Evolutionary conservation across 2,888 invertebrate genomes (phyloP).

Genomic region (Eupithecia abbreviata): DNA sequence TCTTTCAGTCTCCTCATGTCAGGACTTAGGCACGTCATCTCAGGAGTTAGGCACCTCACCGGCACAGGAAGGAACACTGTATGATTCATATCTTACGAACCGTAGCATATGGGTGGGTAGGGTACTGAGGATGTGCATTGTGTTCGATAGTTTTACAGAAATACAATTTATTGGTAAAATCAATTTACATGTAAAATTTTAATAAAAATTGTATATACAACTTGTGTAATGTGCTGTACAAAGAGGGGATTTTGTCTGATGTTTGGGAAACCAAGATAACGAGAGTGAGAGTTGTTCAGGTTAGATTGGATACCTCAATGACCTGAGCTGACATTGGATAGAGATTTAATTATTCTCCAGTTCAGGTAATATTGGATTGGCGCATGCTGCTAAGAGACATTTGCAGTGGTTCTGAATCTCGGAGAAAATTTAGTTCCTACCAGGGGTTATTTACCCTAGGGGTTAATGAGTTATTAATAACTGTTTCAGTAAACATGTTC

Average conservation of each 20-base stretch:
- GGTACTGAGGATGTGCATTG: not conserved
- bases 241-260: not conserved
- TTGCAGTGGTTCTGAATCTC: not conserved
- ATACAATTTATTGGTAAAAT: no score
- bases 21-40: not conserved
- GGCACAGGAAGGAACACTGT: not conserved
- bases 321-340: not conserved
- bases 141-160: not conserved
- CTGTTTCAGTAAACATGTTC: not conserved
- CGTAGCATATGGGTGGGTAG: not conserved
- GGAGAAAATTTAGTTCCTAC: not conserved
- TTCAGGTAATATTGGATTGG: not conserved
- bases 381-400: not conserved
- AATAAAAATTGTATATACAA: not conserved
- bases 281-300: not conserved
- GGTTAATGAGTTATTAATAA: not conserved
- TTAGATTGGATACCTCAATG: not conserved
- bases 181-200: not conserved
- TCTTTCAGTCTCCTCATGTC: not conserved
- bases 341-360: not conserved
- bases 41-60: not conserved
- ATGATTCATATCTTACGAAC: not conserved
- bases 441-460: not conserved
- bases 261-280: not conserved
- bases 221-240: not conserved